phyloP scores from a whole-genome alignment of 2,113 vertebrate genomes.

The Eudorcas thomsonii region DNA sequence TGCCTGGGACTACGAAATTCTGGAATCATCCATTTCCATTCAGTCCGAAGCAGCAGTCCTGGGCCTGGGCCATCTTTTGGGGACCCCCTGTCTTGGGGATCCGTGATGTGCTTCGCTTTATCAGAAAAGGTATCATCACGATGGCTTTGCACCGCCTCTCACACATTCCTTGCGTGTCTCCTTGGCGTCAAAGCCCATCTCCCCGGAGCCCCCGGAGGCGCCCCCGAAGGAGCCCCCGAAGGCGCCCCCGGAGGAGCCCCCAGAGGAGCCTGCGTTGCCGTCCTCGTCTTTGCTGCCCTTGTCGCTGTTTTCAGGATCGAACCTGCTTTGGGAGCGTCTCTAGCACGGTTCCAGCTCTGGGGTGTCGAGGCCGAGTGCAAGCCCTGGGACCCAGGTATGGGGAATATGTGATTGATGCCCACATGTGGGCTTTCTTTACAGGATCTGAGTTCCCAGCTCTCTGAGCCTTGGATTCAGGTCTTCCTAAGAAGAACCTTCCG shows the following conservation, averaged over 20 bases:
- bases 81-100: background rate
- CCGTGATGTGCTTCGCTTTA: accelerated
- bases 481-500: background rate
- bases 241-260: too few relatives aligned
- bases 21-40: background rate
- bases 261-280: too few relatives aligned
- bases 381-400: background rate
- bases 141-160: accelerated
- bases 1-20: background rate
- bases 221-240: too few relatives aligned
- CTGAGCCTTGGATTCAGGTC: accelerated
- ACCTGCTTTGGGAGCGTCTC: background rate
- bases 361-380: background rate
- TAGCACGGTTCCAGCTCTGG: background rate
- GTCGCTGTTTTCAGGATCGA: background rate
- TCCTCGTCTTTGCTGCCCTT: background rate
- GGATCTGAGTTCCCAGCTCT: accelerated
- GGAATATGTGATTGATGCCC: accelerated
- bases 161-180: accelerated
- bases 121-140: background rate
- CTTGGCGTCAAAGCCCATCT: background rate
- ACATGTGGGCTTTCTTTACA: background rate
- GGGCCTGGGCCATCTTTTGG: accelerated
- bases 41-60: background rate
- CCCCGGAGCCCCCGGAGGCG: background rate